Conservation (phyloP, 2,113 vertebrate species). For the Rhabdornis inornatus region DNA sequence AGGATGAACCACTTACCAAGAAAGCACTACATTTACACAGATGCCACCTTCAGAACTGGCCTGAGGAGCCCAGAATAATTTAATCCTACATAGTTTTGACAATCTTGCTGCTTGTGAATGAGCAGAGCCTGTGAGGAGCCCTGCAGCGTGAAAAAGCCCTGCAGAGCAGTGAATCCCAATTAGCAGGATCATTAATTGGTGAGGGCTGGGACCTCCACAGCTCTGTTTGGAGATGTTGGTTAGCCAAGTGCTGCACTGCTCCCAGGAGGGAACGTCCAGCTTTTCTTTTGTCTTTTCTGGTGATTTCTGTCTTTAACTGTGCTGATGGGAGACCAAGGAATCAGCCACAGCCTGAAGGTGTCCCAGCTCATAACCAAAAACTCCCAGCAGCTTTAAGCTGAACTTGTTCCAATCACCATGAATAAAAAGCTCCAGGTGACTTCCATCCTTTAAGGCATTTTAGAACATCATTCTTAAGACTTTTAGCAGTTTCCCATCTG, state of each 20-base stretch:
- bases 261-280: not conserved
- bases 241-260: not conserved
- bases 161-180: not conserved
- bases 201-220: not conserved
- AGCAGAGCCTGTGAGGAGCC: not conserved
- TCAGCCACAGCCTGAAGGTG: not conserved
- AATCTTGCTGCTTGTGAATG: not conserved
- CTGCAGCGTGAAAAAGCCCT: not conserved
- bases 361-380: not conserved
- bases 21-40: not conserved
- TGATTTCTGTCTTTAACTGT: not conserved
- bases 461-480: not conserved
- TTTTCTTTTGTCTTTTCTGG: not conserved
- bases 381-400: not conserved
- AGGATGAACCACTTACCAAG: not conserved
- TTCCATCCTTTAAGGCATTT: not conserved
- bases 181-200: not conserved
- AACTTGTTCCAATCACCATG: not conserved
- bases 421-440: not conserved
- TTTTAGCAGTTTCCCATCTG: not conserved
- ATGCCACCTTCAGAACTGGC: not conserved
- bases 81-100: not conserved
- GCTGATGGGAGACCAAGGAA: not conserved
- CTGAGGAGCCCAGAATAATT: not conserved
- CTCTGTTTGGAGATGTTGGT: not conserved